A percentile compares a stretch with the other conserved stretches of the same genome.
Evolutionary conservation across 2,888 invertebrate genomes (phyloP).

Genomic region (Habroteleia sp.): DNA sequence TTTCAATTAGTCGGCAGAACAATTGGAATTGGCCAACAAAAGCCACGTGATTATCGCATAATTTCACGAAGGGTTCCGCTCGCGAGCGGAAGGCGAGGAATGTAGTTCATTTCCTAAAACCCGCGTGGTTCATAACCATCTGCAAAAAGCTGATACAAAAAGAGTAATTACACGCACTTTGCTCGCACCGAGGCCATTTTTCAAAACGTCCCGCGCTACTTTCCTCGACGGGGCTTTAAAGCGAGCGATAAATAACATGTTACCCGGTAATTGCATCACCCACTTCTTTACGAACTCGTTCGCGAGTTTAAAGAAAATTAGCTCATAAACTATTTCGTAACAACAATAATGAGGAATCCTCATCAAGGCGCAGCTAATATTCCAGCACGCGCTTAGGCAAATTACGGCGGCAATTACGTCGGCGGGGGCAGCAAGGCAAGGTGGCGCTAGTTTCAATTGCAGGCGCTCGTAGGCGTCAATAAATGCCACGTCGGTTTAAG

Average conservation of each 20-base stretch:
- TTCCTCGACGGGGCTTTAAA: conserved; percentile 26
- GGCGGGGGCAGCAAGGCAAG: conserved; percentile 11
- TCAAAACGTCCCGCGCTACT: conserved; percentile 37
- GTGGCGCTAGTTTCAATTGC: conserved; percentile 7
- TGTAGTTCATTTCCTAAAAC: conserved; percentile 34
- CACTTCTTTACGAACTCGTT: conserved; percentile 46
- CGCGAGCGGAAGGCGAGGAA: conserved; percentile 22
- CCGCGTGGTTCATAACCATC: conserved; percentile 34
- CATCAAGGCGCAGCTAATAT: conserved; percentile 42
- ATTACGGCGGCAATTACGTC: conserved; percentile 45
- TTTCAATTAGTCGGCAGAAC: too few species aligned
- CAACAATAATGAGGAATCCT: conserved; percentile 50
- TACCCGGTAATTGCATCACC: conserved; percentile 46
- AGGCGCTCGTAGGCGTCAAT: conserved; percentile 51
- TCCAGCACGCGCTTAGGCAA: conserved; percentile 44
- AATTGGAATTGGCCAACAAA: conserved; percentile 10
- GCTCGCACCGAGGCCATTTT: conserved; percentile 46
- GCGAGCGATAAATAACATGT: conserved; percentile 47
- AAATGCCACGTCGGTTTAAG: conserved; percentile 47
- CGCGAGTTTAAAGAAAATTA: conserved; percentile 47
- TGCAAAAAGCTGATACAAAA: conserved; percentile 48
- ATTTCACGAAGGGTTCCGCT: conserved; percentile 7
- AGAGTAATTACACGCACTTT: conserved; percentile 60
- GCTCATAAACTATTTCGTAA: conserved; percentile 49
- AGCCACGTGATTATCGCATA: conserved; percentile 12